These are phyloP conservation scores for Ahaetulla prasina DNA, from an alignment of 2,113 vertebrate genomes.

Conservation along the genomic window DNA sequence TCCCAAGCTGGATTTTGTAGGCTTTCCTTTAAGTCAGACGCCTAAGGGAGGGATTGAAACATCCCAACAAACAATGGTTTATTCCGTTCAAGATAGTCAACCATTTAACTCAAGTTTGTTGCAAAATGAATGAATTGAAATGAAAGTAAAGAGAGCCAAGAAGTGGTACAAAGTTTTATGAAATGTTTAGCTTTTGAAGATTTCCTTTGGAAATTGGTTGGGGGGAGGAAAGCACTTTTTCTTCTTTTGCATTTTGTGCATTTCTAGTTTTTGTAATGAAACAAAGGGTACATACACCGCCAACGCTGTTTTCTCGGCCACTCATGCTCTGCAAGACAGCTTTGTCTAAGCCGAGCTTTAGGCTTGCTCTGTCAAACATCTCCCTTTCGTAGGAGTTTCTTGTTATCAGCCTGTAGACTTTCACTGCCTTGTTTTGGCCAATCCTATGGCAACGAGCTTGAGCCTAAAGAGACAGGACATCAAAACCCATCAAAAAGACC, in stretches of 20 bases:
- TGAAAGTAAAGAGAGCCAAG: background rate
- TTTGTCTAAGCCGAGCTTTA: slow-evolving; percentile 96
- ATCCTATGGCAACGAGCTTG: slow-evolving; percentile 98
- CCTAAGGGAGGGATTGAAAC: background rate
- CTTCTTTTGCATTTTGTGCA: background rate
- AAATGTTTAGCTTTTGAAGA: background rate
- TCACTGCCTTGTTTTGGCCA: slow-evolving; percentile 97
- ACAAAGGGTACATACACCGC: slow-evolving; percentile 79
- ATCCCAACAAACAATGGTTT: background rate
- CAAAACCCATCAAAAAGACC: background rate
- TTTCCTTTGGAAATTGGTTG: background rate
- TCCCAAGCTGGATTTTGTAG: background rate
- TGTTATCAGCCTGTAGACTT: slow-evolving; percentile 96
- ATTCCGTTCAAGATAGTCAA: background rate
- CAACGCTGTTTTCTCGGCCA: slow-evolving; percentile 89
- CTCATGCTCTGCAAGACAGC: slow-evolving; percentile 99
- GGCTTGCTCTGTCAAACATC: slow-evolving; percentile 97
- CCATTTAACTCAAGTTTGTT: background rate
- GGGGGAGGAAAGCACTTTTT: background rate
- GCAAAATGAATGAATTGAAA: background rate
- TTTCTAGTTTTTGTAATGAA: background rate
- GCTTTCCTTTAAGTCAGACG: background rate
- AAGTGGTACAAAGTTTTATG: background rate
- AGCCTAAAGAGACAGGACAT: slow-evolving; percentile 72
- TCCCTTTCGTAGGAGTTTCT: slow-evolving; percentile 96